Evolutionary conservation across 1,140 invertebrate genomes (phyloP).

Genomic region (Drosophila biarmipes): DNA sequence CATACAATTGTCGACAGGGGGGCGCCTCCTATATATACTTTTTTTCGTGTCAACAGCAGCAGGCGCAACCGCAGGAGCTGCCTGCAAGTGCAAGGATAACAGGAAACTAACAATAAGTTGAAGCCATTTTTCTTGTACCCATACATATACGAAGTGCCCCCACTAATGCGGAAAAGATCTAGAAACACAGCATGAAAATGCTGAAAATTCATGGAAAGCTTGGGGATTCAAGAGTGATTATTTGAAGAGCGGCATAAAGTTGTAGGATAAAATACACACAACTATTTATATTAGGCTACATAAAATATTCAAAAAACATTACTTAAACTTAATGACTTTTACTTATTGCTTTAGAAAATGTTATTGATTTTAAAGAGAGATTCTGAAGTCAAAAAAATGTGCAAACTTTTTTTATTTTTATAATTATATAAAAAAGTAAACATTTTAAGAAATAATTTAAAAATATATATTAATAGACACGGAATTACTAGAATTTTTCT

Average conservation of each 20-base stretch:
- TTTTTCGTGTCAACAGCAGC: constrained; percentile 66
- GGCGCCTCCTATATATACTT: constrained; percentile 37
- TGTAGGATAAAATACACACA: no score
- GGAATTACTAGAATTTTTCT: not conserved
- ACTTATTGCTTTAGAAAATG: no score
- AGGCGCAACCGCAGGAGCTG: constrained; percentile 41
- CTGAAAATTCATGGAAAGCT: not conserved
- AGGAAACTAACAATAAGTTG: constrained; percentile 49
- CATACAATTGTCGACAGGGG: constrained; percentile 62
- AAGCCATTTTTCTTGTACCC: constrained; percentile 29
- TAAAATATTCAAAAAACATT: no score
- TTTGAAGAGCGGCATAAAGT: not conserved
- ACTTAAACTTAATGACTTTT: no score
- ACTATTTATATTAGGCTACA: no score
- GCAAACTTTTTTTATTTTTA: no score
- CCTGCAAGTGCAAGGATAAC: constrained; percentile 72
- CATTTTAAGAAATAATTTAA: no score
- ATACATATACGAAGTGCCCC: constrained; percentile 8
- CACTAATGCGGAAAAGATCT: constrained; percentile 17
- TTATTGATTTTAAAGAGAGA: no score
- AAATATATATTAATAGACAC: no score
- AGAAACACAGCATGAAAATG: constrained; percentile 20
- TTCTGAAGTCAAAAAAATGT: no score
- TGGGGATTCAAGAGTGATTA: constrained; percentile 3
- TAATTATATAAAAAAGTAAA: no score